Evolutionary conservation across 2,888 invertebrate genomes (phyloP).

Genomic region (Dexiosoma caninum): DNA sequence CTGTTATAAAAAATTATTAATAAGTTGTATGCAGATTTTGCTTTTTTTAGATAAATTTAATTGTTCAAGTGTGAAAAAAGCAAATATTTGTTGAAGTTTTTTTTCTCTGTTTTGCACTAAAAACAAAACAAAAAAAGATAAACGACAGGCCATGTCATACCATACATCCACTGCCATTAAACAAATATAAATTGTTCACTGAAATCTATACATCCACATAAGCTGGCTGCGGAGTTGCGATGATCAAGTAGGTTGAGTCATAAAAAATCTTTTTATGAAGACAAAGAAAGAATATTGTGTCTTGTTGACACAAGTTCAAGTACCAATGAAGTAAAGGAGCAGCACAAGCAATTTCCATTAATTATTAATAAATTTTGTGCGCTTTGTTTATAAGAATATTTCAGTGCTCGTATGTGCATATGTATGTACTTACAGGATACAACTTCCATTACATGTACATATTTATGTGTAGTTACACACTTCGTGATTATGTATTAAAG

Average conservation of each 20-base stretch:
- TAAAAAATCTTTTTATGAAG: conserved; percentile 35
- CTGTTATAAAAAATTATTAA: conserved; percentile 47
- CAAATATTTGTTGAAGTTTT: conserved; percentile 43
- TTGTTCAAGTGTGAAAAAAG: conserved; percentile 60
- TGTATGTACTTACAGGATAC: background rate
- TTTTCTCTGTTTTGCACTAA: background rate
- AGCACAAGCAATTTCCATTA: conserved; percentile 26
- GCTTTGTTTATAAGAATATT: conserved; percentile 10
- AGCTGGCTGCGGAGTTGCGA: background rate
- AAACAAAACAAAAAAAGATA: background rate
- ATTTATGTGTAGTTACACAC: conserved; percentile 29
- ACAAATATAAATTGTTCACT: background rate
- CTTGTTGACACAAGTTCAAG: conserved; percentile 40
- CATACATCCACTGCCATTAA: conserved; percentile 13
- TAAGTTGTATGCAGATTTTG: conserved; percentile 23
- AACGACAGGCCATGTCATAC: conserved; percentile 31
- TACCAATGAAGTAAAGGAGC: conserved; percentile 4
- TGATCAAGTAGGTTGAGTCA: conserved; percentile 42
- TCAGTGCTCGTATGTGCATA: no score
- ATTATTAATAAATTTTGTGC: conserved; percentile 42
- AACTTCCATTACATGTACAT: background rate
- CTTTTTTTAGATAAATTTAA: conserved; percentile 33
- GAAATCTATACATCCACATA: conserved; percentile 13
- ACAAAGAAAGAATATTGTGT: conserved; percentile 49
- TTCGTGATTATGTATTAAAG: background rate